These are phyloP conservation scores for Plebejus anna DNA, from an alignment of 2,888 invertebrate genomes.

Conservation along the genomic window DNA sequence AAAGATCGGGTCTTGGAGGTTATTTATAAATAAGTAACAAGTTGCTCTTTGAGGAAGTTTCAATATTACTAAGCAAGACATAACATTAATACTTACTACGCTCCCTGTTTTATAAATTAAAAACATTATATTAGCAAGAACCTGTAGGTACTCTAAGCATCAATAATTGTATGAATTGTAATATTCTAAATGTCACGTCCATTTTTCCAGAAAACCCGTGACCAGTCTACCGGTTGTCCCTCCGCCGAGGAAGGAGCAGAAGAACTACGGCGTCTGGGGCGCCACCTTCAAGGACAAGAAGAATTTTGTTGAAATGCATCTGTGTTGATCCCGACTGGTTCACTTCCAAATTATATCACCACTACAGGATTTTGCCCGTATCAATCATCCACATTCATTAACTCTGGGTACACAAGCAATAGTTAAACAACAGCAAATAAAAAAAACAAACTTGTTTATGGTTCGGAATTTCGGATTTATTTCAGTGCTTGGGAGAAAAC, in stretches of 20 bases:
- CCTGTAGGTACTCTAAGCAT: not conserved
- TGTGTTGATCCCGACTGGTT: constrained; percentile 61
- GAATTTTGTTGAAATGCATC: constrained; percentile 86
- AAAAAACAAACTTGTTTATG: not conserved
- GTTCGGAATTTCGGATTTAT: not conserved
- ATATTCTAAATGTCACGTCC: not conserved
- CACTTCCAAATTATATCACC: constrained; percentile 40
- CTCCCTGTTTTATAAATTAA: not conserved
- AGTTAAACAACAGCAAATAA: not conserved
- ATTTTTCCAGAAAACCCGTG: constrained; percentile 54
- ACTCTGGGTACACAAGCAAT: constrained; percentile 16
- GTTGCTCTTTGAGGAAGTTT: not conserved
- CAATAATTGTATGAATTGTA: not conserved
- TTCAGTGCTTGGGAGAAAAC: not conserved
- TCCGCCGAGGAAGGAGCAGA: constrained; percentile 62
- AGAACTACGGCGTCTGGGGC: constrained; percentile 85
- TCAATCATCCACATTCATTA: constrained; percentile 22
- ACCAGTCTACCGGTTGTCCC: constrained; percentile 55
- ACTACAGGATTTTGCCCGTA: constrained; percentile 32
- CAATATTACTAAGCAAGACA: constrained; percentile 5
- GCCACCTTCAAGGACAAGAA: constrained; percentile 86
- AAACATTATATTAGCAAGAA: too few relatives aligned
- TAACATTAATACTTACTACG: not conserved
- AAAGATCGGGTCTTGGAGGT: not conserved
- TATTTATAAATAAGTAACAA: not conserved